A percentile compares a stretch with the other conserved stretches of the same genome.
Conservation (phyloP, 2,113 vertebrate genomes). For the Ammospiza caudacuta region DNA sequence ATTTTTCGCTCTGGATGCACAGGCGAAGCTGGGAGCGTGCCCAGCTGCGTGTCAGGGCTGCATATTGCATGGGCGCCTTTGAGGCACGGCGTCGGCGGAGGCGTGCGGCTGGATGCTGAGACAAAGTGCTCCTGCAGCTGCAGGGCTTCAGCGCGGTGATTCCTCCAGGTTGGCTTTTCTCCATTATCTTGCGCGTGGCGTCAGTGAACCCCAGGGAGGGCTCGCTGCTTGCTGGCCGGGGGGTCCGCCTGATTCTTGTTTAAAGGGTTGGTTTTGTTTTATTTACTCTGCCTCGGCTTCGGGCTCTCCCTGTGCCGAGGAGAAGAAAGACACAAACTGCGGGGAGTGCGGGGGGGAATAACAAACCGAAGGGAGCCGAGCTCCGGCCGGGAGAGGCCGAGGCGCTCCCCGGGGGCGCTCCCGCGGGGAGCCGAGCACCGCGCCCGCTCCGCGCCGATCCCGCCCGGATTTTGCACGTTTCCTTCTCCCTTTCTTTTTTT, state of each 20-base stretch:
- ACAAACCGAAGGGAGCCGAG: neutral
- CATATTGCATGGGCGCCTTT: neutral
- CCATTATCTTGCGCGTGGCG: neutral
- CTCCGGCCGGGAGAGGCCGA: neutral
- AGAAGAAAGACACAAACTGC: neutral
- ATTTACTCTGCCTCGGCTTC: neutral
- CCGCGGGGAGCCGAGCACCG: neutral
- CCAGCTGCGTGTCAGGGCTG: neutral
- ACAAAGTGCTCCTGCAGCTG: slow-evolving; percentile 4
- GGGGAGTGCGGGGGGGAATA: neutral
- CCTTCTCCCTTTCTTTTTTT: neutral
- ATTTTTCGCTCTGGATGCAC: neutral
- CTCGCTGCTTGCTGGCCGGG: neutral
- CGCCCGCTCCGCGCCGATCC: slow-evolving; percentile 39
- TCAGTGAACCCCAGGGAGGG: neutral
- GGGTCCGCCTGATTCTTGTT: neutral
- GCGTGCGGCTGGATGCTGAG: slow-evolving; percentile 7
- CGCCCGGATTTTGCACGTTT: slow-evolving; percentile 47
- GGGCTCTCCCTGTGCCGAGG: neutral
- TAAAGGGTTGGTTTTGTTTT: neutral
- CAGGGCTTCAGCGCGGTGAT: neutral
- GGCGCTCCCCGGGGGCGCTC: neutral
- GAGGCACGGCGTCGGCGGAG: neutral
- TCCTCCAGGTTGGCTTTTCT: neutral
- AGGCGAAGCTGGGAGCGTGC: neutral